Evolutionary conservation across 1,140 invertebrate species (phyloP), one percentile per base, ranked within the genome.

Genomic region (Plutomurus gul): DNA sequence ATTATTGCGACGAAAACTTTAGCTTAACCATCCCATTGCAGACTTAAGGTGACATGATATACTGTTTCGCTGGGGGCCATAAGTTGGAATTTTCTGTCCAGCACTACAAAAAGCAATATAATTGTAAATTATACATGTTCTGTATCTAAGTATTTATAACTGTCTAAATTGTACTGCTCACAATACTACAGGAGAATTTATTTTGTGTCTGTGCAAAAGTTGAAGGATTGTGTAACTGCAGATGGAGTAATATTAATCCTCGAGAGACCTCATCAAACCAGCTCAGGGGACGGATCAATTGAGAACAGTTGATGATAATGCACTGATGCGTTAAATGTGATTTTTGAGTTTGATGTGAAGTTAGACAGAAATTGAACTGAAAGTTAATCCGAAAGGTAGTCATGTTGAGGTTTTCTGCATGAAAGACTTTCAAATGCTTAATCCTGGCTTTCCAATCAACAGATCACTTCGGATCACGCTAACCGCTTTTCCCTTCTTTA

Each of bases 331-430:
- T 16, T 20, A 30, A 72, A 72, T 37, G 22, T 27, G 70, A 72
- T 72, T 72, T 56, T 16, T 71, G 33, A 71, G 18, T 39, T 37
- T 72, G 36, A 72, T 43, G 20, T 40, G 36, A 43, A 72, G 36
- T 43, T 72, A 40, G 8, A 10, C 37, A 40, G 18, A 40, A 72
- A 72, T 43, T 43, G n/a, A 43, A 10, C 37, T 72, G 18, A 40
- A 72, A 72, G 56, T 65, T 65, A 65, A 65, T 65, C 56, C 56
- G 37, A 51, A 51, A 46, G n/a, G 30, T 46, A 22, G 73, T 75
- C 73, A 75, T 75, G 73, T 75, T 75, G 43, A 30, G 39, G 30
- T 36, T 75, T 75, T 75, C 73, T 75, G 73, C 18, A 47, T 75
- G 43, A 49, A 18, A 25, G 73, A 1, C 20, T 51, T 75, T 49